Evolutionary conservation across 2,797 vertebrate species (phyloP).

Genomic region (Cynodonichthys magdalenae): DNA sequence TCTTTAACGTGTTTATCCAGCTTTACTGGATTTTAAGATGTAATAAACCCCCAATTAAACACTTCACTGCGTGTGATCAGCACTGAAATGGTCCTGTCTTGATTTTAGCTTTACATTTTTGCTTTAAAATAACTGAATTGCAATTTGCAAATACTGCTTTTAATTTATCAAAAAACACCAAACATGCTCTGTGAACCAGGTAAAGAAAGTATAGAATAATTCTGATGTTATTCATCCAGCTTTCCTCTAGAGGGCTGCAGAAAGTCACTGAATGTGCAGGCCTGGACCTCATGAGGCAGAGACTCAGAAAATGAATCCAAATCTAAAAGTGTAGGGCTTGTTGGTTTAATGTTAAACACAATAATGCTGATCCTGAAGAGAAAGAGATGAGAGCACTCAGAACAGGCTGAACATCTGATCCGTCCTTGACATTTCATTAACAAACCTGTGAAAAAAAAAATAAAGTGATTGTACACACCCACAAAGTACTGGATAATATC

Average conservation of each 20-base stretch:
- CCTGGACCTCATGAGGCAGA: too few species aligned
- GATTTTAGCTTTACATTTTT: background rate
- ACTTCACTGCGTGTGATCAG: background rate
- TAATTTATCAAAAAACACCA: background rate
- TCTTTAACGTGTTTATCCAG: too few species aligned
- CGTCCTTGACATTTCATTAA: slow-evolving; percentile 68
- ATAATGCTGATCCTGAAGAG: background rate
- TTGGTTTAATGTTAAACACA: slow-evolving; percentile 20
- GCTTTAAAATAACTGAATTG: too few species aligned
- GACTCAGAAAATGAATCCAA: background rate
- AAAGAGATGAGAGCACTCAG: slow-evolving; percentile 45
- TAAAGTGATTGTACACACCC: background rate
- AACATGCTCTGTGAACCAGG: background rate
- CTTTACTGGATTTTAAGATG: too few species aligned
- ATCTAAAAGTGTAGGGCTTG: background rate
- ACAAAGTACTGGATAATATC: background rate
- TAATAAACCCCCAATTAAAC: too few species aligned
- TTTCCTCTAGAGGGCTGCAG: background rate
- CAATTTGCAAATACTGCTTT: background rate
- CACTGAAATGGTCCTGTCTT: too few species aligned
- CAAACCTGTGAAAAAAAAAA: slow-evolving; percentile 72
- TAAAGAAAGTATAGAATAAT: background rate
- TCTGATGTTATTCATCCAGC: background rate
- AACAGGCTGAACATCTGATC: slow-evolving; percentile 75
- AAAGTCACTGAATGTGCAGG: background rate